These are phyloP conservation scores for Malachius bipustulatus DNA, from an alignment of 2,888 invertebrate species.

Conservation along the genomic window DNA sequence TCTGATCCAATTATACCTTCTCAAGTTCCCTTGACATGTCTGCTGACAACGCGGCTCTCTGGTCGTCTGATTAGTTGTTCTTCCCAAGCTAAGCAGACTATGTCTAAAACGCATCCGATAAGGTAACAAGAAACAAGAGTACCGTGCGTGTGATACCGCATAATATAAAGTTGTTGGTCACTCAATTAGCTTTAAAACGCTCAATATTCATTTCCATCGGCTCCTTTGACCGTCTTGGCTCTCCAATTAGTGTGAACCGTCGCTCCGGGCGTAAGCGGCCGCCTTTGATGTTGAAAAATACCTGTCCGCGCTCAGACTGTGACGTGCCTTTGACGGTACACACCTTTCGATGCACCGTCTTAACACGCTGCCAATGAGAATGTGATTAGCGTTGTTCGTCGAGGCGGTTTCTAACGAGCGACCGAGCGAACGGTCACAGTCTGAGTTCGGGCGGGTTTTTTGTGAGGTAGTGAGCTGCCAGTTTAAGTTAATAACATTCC, in stretches of 20 bases:
- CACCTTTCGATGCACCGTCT: conserved; percentile 23
- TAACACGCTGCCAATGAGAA: conserved; percentile 27
- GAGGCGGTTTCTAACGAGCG: conserved; percentile 27
- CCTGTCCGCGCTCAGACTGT: conserved; percentile 35
- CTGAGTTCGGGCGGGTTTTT: conserved; percentile 20
- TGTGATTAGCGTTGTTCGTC: conserved; percentile 33
- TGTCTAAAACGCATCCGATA: no score
- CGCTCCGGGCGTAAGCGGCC: conserved; percentile 37
- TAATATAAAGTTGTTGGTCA: conserved; percentile 39
- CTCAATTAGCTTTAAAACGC: conserved; percentile 39
- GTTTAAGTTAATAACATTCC: conserved; percentile 31
- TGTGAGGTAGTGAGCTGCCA: conserved; percentile 20
- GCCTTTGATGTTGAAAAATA: conserved; percentile 37
- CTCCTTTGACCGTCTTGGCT: conserved; percentile 38
- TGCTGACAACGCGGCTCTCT: no score
- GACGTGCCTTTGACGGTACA: conserved; percentile 12
- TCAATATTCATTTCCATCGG: conserved; percentile 40
- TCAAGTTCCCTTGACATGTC: no score
- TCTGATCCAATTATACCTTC: no score
- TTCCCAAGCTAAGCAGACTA: no score
- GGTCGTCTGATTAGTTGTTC: no score
- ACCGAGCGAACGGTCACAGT: conserved; percentile 26
- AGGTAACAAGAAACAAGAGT: no score
- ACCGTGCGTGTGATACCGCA: conserved; percentile 21
- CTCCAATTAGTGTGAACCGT: conserved; percentile 42